A percentile compares a stretch with the other conserved stretches of the same genome.
These are phyloP conservation scores for Drosophila sordidapex DNA, from an alignment of 2,888 invertebrate species.

Conservation along the genomic window DNA sequence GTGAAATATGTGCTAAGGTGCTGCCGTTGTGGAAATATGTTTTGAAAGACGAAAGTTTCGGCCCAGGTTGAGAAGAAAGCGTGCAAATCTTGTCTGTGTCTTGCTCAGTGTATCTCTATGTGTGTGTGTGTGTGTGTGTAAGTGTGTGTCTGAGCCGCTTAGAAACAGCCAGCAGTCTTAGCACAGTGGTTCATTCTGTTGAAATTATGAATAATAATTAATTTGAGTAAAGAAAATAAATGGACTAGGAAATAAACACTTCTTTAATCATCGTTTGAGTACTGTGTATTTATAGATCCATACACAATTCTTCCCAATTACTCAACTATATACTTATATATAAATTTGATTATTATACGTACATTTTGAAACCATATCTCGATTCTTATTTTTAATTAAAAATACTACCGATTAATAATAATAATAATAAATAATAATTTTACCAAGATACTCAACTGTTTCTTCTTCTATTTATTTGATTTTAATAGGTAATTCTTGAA, in stretches of 20 bases:
- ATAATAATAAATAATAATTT: background rate
- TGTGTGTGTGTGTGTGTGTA: background rate
- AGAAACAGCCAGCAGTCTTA: slow-evolving; percentile 4
- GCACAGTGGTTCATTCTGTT: slow-evolving; percentile 23
- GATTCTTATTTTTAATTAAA: background rate
- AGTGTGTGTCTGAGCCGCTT: slow-evolving; percentile 3
- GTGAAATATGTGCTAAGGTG: slow-evolving; percentile 72
- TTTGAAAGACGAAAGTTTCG: slow-evolving; percentile 55
- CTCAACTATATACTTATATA: too few relatives aligned
- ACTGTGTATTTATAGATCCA: background rate
- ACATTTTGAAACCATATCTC: background rate
- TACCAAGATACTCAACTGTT: background rate
- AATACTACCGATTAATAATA: background rate
- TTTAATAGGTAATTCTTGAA: background rate
- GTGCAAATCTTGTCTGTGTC: slow-evolving; percentile 61
- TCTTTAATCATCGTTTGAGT: background rate
- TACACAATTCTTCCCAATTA: too few relatives aligned
- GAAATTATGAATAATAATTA: background rate
- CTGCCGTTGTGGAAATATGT: slow-evolving; percentile 47
- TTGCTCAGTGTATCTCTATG: background rate
- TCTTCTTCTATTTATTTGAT: background rate
- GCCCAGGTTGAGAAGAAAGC: slow-evolving; percentile 68
- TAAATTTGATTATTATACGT: background rate
- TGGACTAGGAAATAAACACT: background rate
- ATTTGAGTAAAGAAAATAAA: background rate